Evolutionary conservation across 2,888 invertebrate genomes (phyloP), one percentile per base, ranked within the genome.

Genomic region (Leptinotarsa tumamoca): DNA sequence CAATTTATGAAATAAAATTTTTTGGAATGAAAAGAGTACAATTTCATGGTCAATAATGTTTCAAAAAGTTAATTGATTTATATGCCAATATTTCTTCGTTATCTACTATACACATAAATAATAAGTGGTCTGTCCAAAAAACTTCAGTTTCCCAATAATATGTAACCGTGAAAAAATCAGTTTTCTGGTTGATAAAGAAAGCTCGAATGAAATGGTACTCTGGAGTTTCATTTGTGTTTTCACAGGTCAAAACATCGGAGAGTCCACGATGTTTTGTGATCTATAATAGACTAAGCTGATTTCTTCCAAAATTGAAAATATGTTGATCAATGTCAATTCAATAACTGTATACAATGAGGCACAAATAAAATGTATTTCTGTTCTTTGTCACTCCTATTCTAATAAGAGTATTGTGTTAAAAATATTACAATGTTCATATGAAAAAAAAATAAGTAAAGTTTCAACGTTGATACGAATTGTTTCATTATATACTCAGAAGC

Each of bases 231-330:
- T 58, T 58, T 18, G 58, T 3, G 23, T 58, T 58, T 23, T 52
- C 21, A n/a, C 21, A 43, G 17, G 17, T 15, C 51, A n/a, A 68
- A 68, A n/a, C 68, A 68, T 68, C 43, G 68, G 52, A 68, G 68
- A 68, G 68, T 68, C 68, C 68, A 68, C 68, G 68, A 50, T 68
- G 68, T 68, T 43, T 68, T 67, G 17, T 43, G 5, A 49, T 23
- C 58, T 15, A 23, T 4, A 58, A 15, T 58, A 15, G 58, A 27
- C 15, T 23, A 23, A 10, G 4, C 23, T 58, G 58, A 58, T 58
- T 58, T 58, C 18, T 58, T 58, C 15, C 4, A 18, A 18, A 18
- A 52, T 52, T 4, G 13, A 58, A 18, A 58, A 18, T 21, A 15
- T 58, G 23, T 58, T 3, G 4, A 23, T 23, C 14, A 13, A 58